Evolutionary conservation across 1,140 invertebrate species (phyloP).

Genomic region (Cyrtorhinus lividipennis): DNA sequence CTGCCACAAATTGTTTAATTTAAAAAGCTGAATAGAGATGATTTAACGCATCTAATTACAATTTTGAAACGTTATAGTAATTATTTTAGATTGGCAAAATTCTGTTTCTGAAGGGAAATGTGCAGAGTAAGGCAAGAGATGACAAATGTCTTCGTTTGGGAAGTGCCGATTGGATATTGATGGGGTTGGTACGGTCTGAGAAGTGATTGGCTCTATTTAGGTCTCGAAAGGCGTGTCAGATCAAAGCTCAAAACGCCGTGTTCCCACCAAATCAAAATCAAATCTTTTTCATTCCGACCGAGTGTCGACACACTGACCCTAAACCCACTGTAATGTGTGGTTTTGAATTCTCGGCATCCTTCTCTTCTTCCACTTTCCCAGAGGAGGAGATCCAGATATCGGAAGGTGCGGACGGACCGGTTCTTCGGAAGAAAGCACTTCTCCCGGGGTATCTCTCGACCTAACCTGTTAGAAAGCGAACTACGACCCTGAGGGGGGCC

Average conservation of each 20-base stretch:
- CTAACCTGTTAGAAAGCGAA: conserved; percentile 2
- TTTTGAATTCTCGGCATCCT: neutral
- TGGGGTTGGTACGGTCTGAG: neutral
- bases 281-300: neutral
- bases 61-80: too few relatives aligned
- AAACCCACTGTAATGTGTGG: neutral
- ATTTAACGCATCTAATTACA: too few relatives aligned
- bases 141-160: too few relatives aligned
- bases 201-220: neutral
- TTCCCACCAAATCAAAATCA: neutral
- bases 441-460: neutral
- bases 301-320: neutral
- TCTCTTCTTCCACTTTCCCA: conserved; percentile 1
- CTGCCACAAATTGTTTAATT: too few relatives aligned
- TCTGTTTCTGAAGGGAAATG: too few relatives aligned
- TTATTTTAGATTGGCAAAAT: too few relatives aligned
- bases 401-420: neutral
- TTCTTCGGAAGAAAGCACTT: neutral
- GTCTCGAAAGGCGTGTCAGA: neutral
- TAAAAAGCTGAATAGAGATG: too few relatives aligned
- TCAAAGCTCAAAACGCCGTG: neutral
- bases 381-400: neutral
- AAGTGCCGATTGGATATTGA: too few relatives aligned
- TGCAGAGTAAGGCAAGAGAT: too few relatives aligned
- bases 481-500: neutral